phyloP scores from a whole-genome alignment of 2,113 vertebrate genomes.

The Anarrhichthys ocellatus region DNA sequence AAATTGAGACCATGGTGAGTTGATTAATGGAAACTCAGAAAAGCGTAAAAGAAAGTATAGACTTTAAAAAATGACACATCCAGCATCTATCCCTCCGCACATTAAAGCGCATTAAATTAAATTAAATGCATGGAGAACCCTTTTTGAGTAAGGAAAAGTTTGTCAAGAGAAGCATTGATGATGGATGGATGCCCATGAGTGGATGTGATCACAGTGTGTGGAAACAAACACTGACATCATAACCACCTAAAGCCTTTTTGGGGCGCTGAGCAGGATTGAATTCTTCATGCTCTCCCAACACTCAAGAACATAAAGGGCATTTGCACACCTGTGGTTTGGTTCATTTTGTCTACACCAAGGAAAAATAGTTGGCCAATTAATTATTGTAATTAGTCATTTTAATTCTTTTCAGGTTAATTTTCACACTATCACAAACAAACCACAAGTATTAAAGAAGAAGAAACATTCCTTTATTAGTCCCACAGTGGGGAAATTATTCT shows the following conservation, averaged over 20 bases:
- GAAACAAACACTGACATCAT: too few species aligned
- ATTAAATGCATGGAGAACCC: constrained; percentile 36
- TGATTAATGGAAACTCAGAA: constrained; percentile 44
- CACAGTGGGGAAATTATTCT: too few species aligned
- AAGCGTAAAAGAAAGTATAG: constrained; percentile 6
- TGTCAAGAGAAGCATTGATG: neutral
- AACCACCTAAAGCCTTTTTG: too few species aligned
- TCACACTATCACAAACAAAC: neutral
- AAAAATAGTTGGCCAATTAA: neutral
- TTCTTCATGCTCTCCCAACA: too few species aligned
- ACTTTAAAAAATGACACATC: constrained; percentile 5
- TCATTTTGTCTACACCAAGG: neutral
- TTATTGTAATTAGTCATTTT: neutral
- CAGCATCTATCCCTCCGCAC: neutral
- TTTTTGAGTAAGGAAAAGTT: constrained; percentile 3
- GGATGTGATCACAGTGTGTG: too few species aligned
- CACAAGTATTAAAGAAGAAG: neutral
- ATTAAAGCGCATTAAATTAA: constrained; percentile 33
- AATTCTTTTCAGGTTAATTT: neutral
- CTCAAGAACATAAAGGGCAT: too few species aligned
- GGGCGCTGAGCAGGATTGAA: too few species aligned
- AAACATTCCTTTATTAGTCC: too few species aligned
- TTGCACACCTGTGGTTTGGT: neutral
- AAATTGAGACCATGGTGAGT: constrained; percentile 29
- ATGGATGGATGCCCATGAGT: too few species aligned